phyloP scores from a whole-genome alignment of 2,113 vertebrate genomes.

The Eolophus roseicapilla region DNA sequence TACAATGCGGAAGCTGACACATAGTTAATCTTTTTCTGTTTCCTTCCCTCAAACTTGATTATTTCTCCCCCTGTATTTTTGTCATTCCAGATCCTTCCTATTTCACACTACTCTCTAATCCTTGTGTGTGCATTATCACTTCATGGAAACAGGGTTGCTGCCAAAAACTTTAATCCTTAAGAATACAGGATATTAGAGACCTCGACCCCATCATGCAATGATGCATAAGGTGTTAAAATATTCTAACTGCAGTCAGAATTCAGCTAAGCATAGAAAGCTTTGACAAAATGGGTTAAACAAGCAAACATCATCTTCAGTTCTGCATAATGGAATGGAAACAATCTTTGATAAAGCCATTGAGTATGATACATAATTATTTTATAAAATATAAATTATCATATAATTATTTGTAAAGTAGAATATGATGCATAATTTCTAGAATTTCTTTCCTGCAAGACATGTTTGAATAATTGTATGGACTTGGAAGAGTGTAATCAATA shows the following conservation, averaged over 20 bases:
- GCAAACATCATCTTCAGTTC: background rate
- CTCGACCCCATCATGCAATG: background rate
- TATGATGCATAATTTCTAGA: too few species aligned
- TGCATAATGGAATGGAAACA: background rate
- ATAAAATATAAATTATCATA: background rate
- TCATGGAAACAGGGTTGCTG: background rate
- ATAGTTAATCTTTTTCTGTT: background rate
- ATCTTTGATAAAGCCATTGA: background rate
- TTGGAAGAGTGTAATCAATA: too few species aligned
- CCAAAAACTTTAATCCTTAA: background rate
- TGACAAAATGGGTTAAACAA: background rate
- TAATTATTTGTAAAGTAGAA: background rate
- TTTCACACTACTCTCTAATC: background rate
- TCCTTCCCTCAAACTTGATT: background rate
- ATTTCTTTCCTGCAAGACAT: too few species aligned
- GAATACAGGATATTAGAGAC: background rate
- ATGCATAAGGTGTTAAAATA: background rate
- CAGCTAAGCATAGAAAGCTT: background rate
- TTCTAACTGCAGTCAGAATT: background rate
- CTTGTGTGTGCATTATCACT: background rate
- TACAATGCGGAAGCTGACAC: background rate
- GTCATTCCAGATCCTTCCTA: background rate
- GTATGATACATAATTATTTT: background rate
- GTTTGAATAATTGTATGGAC: too few species aligned
- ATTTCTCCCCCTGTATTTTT: background rate